Evolutionary conservation across 1,140 invertebrate species (phyloP), one percentile per base, ranked within the genome.

Genomic region (Neodiprion pinetum): DNA sequence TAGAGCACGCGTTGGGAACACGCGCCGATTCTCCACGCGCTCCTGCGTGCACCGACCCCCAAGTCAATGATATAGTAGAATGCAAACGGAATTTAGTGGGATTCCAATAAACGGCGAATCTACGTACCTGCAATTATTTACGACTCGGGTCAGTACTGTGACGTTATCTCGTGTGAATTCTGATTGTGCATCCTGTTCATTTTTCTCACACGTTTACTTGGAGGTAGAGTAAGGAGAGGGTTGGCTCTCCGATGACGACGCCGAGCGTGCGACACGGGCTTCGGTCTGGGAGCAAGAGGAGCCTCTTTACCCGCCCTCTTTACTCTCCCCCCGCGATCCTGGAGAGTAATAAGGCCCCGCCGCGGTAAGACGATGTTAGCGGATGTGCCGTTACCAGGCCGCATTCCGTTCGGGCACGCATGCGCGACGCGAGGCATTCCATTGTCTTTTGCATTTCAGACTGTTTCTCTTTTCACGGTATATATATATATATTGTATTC

Each of bases 331-430:
- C 10, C 23, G 53, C 47, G 48, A 50, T 69, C 49, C 53, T 17
- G 76, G 79, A 77, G 80, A 79, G 81, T 79, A 79, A 80, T 79
- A 81, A 82, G 80, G 80, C 82, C 83, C 84, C 81, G 78, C 80
- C 80, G 82, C 77, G 80, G 79, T 79, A 72, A 61, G 53, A 61
- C 53, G 53, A 61, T 14, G 77, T 78, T 86, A 86, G 86, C 84
- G 85, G 84, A 87, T 86, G 84, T 86, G 85, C 85, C 85, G 85
- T 87, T 87, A 87, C 82, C 83, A 80, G 85, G 80, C 83, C 84
- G 83, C 85, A 86, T 87, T 87, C 86, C 80, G 77, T 76, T 71
- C 79, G 83, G 79, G 75, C 80, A 84, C 84, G 86, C 86, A 86
- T 86, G 86, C 84, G 85, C 85, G 80, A 87, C 84, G 81, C 85